A percentile compares a stretch with the other conserved stretches of the same genome.
phyloP scores from a whole-genome alignment of 1,140 invertebrate species.

The Coptotermes formosanus region DNA sequence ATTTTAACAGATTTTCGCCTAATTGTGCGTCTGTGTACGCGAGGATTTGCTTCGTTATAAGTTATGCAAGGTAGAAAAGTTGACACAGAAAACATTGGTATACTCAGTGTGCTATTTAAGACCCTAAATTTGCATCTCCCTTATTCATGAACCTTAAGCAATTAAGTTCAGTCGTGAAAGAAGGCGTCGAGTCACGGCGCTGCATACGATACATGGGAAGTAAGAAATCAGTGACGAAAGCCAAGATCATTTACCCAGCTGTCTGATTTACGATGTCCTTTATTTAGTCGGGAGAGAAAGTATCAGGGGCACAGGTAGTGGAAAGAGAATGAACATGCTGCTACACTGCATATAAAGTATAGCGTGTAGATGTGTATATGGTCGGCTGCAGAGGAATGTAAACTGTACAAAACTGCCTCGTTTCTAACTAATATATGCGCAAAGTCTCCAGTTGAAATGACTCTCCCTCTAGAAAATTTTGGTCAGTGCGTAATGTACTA shows the following conservation, averaged over 20 bases:
- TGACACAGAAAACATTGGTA: no score
- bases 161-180: no score
- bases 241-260: not conserved
- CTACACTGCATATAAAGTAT: not conserved
- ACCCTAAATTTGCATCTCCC: no score
- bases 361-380: not conserved
- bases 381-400: not conserved
- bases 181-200: no score
- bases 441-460: not conserved
- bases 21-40: no score
- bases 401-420: not conserved
- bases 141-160: no score
- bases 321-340: not conserved
- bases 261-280: not conserved
- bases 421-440: not conserved
- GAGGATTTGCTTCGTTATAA: no score
- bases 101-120: no score
- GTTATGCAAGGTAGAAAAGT: no score
- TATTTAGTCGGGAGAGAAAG: not conserved
- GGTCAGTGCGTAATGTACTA: no score
- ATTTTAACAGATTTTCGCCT: no score
- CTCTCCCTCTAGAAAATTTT: not conserved
- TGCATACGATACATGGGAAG: not conserved
- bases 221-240: not conserved
- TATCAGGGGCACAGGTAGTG: not conserved